Conservation (phyloP, 2,113 vertebrate species). For the Leucopternis melanops region DNA sequence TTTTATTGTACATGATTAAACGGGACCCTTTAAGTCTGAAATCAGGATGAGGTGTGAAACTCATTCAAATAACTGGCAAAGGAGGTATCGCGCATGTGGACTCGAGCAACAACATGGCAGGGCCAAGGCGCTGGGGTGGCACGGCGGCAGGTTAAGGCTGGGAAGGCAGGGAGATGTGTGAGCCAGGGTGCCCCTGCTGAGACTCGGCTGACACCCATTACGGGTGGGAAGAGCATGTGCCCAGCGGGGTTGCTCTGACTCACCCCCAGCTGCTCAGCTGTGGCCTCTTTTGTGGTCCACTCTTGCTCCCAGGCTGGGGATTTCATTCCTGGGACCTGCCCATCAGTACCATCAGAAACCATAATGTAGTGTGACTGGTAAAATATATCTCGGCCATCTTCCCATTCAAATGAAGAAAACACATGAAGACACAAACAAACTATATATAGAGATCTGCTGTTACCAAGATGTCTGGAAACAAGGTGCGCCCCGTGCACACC, state of each 20-base stretch:
- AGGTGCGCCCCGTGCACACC: neutral
- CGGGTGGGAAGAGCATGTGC: accelerated
- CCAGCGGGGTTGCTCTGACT: neutral
- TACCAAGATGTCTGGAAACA: neutral
- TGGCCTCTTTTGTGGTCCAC: neutral
- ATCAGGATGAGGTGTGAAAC: neutral
- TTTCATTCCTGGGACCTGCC: neutral
- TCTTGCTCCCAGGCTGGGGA: neutral
- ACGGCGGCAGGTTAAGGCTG: neutral
- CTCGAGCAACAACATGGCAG: accelerated
- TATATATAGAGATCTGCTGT: neutral
- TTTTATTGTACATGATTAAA: neutral
- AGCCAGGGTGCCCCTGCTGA: neutral
- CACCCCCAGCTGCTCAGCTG: neutral
- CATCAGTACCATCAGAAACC: neutral
- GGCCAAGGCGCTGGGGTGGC: accelerated
- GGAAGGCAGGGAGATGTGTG: neutral
- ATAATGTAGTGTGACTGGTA: accelerated
- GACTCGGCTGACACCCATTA: neutral
- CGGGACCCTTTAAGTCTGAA: neutral
- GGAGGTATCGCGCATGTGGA: accelerated
- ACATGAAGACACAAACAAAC: neutral
- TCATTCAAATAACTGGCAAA: neutral
- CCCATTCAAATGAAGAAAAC: neutral
- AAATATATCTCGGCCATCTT: neutral